Percentiles rank a stretch among this genome's conserved stretches.
Conservation (phyloP, 2,797 vertebrate genomes). For the Setipinna tenuifilis region DNA sequence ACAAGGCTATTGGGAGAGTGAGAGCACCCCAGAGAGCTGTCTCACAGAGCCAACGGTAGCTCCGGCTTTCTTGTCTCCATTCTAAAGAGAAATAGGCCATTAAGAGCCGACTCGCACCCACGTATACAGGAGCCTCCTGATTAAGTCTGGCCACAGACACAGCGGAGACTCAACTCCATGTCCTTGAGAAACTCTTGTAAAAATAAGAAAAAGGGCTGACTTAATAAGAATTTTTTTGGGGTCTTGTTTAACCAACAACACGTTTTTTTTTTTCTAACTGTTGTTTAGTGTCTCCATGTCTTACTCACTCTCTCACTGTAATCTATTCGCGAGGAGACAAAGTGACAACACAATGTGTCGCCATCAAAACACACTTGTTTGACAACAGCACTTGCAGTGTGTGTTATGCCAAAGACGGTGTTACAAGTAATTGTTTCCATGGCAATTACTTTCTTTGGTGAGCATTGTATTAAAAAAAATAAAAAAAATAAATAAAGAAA, state of each 20-base stretch:
- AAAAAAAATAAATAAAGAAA: constrained; percentile 37
- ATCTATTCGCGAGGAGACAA: constrained; percentile 61
- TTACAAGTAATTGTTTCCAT: constrained; percentile 76
- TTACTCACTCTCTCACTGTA: constrained; percentile 62
- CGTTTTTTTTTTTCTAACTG: constrained; percentile 16
- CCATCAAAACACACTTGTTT: constrained; percentile 70
- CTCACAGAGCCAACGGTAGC: constrained; percentile 50
- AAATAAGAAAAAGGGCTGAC: constrained; percentile 52
- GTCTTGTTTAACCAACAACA: constrained; percentile 45
- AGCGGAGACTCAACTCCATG: constrained; percentile 43
- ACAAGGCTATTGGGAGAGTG: constrained; percentile 50
- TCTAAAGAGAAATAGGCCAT: constrained; percentile 60
- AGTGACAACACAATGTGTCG: constrained; percentile 62
- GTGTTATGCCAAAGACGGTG: constrained; percentile 57
- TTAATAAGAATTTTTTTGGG: constrained; percentile 55
- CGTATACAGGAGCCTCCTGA: constrained; percentile 48
- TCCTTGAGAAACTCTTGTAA: constrained; percentile 51
- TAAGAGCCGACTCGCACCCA: constrained; percentile 56
- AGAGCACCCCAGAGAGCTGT: constrained; percentile 54
- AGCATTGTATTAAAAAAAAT: constrained; percentile 42
- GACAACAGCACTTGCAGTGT: constrained; percentile 68
- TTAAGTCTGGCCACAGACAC: constrained; percentile 47
- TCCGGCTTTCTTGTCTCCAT: constrained; percentile 58
- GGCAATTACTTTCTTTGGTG: constrained; percentile 72
- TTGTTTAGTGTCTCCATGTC: constrained; percentile 46